phyloP scores from a whole-genome alignment of 2,113 vertebrate genomes.

The Tragulus kanchil region DNA sequence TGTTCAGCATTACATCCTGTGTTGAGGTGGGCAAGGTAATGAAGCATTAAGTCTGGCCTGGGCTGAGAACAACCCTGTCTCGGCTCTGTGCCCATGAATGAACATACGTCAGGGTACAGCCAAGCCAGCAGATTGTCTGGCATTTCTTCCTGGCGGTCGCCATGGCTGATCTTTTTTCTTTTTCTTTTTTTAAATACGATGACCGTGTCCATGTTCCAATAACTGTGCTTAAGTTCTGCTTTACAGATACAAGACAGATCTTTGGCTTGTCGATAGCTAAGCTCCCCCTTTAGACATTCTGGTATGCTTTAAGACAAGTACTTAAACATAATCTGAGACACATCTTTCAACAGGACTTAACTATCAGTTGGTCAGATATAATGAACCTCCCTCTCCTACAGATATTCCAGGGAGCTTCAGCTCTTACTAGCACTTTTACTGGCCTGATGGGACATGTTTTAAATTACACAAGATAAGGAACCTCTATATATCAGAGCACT shows the following conservation, averaged over 20 bases:
- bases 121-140: slow-evolving; percentile 79
- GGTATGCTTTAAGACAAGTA: slow-evolving; percentile 56
- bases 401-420: slow-evolving; percentile 71
- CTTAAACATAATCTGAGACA: slow-evolving; percentile 64
- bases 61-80: slow-evolving; percentile 81
- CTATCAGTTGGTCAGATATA: slow-evolving; percentile 3
- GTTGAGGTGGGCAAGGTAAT: slow-evolving; percentile 87
- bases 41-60: slow-evolving; percentile 87
- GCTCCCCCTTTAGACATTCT: slow-evolving; percentile 60
- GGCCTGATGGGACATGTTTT: slow-evolving; percentile 78
- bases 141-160: slow-evolving; percentile 72
- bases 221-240: slow-evolving; percentile 30
- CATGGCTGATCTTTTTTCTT: slow-evolving; percentile 14
- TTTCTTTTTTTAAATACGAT: background rate
- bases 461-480: slow-evolving; percentile 60
- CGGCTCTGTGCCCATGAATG: slow-evolving; percentile 80
- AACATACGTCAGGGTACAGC: slow-evolving; percentile 70
- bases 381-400: slow-evolving; percentile 65
- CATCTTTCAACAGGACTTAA: slow-evolving; percentile 74
- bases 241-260: slow-evolving; percentile 54
- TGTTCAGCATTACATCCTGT: slow-evolving; percentile 75
- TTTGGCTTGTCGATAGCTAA: slow-evolving; percentile 67
- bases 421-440: slow-evolving; percentile 42
- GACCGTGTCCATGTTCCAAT: background rate
- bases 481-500: background rate